A percentile compares a stretch with the other conserved stretches of the same genome.
Evolutionary conservation across 2,888 invertebrate species (phyloP).

Genomic region (Cepaea hortensis): DNA sequence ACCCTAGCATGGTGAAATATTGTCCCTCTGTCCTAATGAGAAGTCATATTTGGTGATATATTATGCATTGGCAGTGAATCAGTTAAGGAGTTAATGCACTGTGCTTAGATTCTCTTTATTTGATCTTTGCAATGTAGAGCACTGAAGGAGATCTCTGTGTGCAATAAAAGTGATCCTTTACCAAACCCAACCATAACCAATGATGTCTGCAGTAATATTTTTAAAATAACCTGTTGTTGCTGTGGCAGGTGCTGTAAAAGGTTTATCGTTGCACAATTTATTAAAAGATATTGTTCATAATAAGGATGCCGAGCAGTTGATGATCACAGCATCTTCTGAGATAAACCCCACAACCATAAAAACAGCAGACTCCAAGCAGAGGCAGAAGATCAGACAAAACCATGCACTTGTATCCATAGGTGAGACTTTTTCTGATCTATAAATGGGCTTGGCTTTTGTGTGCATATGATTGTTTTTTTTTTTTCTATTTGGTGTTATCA

Average conservation of each 20-base stretch:
- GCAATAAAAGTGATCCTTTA: not conserved
- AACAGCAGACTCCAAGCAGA: slow-evolving; percentile 63
- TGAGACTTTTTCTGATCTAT: slow-evolving; percentile 50
- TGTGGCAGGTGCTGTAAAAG: no score
- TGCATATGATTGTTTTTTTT: not conserved
- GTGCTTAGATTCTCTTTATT: not conserved
- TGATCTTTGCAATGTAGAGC: not conserved
- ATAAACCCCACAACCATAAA: slow-evolving; percentile 58
- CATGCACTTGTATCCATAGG: slow-evolving; percentile 68
- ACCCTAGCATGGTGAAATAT: no score
- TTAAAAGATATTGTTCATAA: not conserved
- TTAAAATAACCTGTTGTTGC: no score
- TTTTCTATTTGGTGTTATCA: no score
- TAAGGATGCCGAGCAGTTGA: slow-evolving; percentile 64
- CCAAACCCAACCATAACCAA: no score
- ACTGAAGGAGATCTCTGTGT: not conserved
- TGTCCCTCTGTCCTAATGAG: no score
- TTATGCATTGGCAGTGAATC: no score
- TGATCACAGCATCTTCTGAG: slow-evolving; percentile 62
- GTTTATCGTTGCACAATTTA: no score
- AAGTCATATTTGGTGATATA: no score
- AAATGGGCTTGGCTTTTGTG: not conserved
- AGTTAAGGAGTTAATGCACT: not conserved
- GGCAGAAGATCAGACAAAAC: slow-evolving; percentile 65
- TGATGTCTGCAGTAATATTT: no score